phyloP scores from a whole-genome alignment of 2,888 invertebrate species.

The Pseudoips prasinana region DNA sequence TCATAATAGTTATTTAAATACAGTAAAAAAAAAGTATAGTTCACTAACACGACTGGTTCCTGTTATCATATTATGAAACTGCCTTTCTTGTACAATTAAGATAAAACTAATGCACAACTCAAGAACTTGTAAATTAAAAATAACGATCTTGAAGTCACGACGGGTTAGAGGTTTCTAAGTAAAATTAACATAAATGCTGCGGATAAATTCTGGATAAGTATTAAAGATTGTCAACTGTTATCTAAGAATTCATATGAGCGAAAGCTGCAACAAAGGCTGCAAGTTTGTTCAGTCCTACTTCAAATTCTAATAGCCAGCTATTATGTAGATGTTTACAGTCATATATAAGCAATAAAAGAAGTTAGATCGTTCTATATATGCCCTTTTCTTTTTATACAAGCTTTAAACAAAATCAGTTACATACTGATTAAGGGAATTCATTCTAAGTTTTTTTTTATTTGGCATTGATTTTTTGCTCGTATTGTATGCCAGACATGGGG shows the following conservation, averaged over 20 bases:
- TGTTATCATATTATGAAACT: constrained; percentile 32
- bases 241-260: constrained; percentile 15
- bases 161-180: constrained; percentile 37
- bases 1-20: constrained; percentile 6
- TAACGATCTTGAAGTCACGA: constrained; percentile 38
- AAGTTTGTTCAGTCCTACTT: too few relatives aligned
- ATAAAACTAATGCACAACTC: constrained; percentile 38
- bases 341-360: too few relatives aligned
- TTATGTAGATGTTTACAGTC: too few relatives aligned
- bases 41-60: constrained; percentile 10
- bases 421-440: too few relatives aligned
- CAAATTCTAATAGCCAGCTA: too few relatives aligned
- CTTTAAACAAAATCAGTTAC: too few relatives aligned
- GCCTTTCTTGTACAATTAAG: constrained; percentile 39
- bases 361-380: too few relatives aligned
- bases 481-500: too few relatives aligned
- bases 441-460: too few relatives aligned
- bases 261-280: too few relatives aligned
- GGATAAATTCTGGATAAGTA: constrained; percentile 32
- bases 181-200: constrained; percentile 38
- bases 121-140: constrained; percentile 44
- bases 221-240: constrained; percentile 18
- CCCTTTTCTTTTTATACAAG: too few relatives aligned
- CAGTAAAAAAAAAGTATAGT: constrained; percentile 7
- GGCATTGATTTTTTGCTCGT: too few relatives aligned